Conservation (phyloP, 2,888 invertebrate species). For the Hirtodrosophila alboralis region DNA sequence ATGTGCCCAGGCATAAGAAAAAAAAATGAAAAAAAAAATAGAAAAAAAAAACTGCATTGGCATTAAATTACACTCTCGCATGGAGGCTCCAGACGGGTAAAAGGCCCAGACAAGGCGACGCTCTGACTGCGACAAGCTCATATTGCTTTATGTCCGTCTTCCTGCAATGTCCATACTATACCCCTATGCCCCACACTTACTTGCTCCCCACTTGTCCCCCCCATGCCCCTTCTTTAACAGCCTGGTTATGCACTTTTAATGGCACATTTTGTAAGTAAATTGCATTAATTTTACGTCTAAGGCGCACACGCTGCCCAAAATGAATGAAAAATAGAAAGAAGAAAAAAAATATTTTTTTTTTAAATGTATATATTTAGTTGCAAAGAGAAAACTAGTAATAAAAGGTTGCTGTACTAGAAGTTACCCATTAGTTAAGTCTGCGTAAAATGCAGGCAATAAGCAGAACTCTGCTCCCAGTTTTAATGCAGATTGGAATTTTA, state of each 20-base stretch:
- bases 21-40: conserved; percentile 1
- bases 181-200: neutral
- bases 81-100: conserved; percentile 10
- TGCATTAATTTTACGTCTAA: conserved; percentile 70
- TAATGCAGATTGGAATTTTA: too few relatives aligned
- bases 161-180: conserved; percentile 4
- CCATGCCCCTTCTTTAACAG: conserved; percentile 9
- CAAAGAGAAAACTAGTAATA: too few relatives aligned
- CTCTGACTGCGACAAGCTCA: conserved; percentile 65
- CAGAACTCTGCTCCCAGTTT: too few relatives aligned
- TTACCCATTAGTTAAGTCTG: too few relatives aligned
- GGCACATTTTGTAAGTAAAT: conserved; percentile 74
- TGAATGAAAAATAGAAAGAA: neutral
- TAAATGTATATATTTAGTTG: too few relatives aligned
- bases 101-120: conserved; percentile 63
- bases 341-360: too few relatives aligned
- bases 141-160: conserved; percentile 52
- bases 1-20: conserved; percentile 8
- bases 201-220: neutral
- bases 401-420: too few relatives aligned
- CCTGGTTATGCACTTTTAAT: conserved; percentile 68
- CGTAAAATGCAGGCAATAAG: too few relatives aligned
- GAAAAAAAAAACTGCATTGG: conserved; percentile 54
- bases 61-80: conserved; percentile 70
- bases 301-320: too few relatives aligned